These are phyloP conservation scores for Sciurus niger DNA, from an alignment of 2,113 vertebrate genomes.

Conservation along the genomic window DNA sequence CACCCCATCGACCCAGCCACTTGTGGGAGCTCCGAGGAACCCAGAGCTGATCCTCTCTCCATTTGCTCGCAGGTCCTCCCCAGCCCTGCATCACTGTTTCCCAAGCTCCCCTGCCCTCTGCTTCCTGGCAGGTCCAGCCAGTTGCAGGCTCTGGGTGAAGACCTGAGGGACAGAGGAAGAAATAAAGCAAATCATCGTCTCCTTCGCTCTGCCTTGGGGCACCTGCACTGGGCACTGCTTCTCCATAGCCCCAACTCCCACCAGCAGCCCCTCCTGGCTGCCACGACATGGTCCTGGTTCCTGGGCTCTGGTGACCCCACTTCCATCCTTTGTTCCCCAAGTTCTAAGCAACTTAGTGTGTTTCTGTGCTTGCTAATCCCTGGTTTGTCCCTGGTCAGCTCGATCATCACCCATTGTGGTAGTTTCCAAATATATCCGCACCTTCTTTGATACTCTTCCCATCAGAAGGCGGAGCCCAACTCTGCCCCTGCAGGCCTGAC, in stretches of 20 bases:
- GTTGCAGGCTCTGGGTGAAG: not conserved
- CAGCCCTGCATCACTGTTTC: not conserved
- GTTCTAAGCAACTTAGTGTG: not conserved
- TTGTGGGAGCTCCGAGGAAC: not conserved
- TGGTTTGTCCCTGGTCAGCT: too few species aligned
- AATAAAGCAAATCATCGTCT: not conserved
- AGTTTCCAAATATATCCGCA: not conserved
- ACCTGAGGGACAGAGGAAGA: not conserved
- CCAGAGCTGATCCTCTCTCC: not conserved
- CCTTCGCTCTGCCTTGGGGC: not conserved
- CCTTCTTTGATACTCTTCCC: not conserved
- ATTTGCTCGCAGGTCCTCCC: not conserved
- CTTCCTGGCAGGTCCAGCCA: not conserved
- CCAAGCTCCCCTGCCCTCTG: not conserved
- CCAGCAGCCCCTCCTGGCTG: not conserved
- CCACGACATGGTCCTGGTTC: not conserved
- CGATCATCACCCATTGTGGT: not conserved
- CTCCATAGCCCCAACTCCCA: not conserved
- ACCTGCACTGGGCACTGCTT: fast-evolving
- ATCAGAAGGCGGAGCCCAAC: not conserved
- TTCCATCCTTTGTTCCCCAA: not conserved
- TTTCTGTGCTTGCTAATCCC: not conserved
- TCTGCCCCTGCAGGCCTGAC: not conserved
- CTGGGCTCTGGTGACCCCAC: not conserved
- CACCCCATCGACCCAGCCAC: not conserved